phyloP scores from a whole-genome alignment of 2,797 vertebrate species.

The Serranus cabrilla region DNA sequence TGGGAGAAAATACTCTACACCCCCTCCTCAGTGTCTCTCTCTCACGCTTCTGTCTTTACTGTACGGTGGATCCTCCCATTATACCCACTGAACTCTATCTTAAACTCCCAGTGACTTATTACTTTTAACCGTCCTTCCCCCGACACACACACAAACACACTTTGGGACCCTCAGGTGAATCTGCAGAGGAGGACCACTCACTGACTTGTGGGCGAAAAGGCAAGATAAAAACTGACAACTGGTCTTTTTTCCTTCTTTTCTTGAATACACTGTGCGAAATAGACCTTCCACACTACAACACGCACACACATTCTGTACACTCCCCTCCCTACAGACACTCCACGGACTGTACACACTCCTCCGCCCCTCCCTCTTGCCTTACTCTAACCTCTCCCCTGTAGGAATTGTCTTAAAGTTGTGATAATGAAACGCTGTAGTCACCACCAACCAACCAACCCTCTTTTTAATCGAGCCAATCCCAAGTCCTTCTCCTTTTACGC shows the following conservation, averaged over 20 bases:
- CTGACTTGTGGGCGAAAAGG: constrained; percentile 15
- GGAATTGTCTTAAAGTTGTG: constrained; percentile 63
- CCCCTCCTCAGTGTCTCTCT: constrained; percentile 4
- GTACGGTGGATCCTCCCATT: constrained; percentile 35
- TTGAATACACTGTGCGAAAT: constrained; percentile 71
- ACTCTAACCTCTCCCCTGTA: constrained; percentile 47
- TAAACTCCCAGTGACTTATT: constrained; percentile 46
- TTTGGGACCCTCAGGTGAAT: constrained; percentile 58
- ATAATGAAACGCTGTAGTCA: constrained; percentile 55
- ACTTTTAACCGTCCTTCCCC: constrained; percentile 25
- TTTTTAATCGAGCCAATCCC: constrained; percentile 54
- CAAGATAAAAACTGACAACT: constrained; percentile 41
- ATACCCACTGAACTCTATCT: constrained; percentile 39
- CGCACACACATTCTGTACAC: constrained; percentile 6
- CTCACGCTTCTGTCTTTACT: not conserved
- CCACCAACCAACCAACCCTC: constrained; percentile 37
- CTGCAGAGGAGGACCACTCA: constrained; percentile 31
- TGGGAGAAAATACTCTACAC: constrained; percentile 16
- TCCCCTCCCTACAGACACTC: not conserved
- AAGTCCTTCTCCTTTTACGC: constrained; percentile 18
- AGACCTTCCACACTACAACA: constrained; percentile 6
- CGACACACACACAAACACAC: constrained; percentile 32
- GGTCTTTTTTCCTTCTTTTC: constrained; percentile 33
- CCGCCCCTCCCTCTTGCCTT: constrained; percentile 58
- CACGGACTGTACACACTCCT: constrained; percentile 36